Evolutionary conservation across 1,140 invertebrate genomes (phyloP).

Genomic region (Drosophila ogumai): DNA sequence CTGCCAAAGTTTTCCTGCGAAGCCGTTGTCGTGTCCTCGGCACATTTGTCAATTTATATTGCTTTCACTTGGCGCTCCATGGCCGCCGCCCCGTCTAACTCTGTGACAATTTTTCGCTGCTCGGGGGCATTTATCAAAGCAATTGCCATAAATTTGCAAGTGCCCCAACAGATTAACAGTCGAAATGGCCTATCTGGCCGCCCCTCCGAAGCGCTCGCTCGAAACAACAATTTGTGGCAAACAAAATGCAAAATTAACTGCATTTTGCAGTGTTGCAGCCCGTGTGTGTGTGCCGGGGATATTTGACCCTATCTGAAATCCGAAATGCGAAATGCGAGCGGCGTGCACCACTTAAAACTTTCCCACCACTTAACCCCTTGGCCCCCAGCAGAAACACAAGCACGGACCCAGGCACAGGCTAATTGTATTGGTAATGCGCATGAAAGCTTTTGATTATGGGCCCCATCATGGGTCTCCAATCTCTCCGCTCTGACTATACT

Average conservation of each 20-base stretch:
- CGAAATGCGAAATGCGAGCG: conserved; percentile 55
- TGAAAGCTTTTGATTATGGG: conserved; percentile 74
- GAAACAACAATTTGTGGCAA: conserved; percentile 60
- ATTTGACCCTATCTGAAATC: conserved; percentile 49
- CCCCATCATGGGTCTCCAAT: conserved; percentile 31
- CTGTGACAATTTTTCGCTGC: conserved; percentile 32
- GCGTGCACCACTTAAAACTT: conserved; percentile 61
- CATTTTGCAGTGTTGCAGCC: conserved; percentile 57
- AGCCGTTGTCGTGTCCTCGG: conserved; percentile 45
- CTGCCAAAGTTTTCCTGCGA: conserved; percentile 21
- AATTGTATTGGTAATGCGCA: conserved; percentile 78
- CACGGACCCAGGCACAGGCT: conserved; percentile 13
- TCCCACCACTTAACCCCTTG: conserved; percentile 24
- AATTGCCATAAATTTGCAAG: conserved; percentile 75
- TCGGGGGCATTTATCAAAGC: conserved; percentile 58
- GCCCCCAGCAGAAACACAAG: not conserved
- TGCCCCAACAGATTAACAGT: conserved; percentile 72
- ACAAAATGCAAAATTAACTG: conserved; percentile 71
- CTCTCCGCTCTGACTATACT: conserved; percentile 13
- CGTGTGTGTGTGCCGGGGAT: conserved; percentile 27
- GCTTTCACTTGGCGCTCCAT: conserved; percentile 41
- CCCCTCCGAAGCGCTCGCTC: conserved; percentile 3
- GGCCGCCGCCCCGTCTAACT: conserved; percentile 1
- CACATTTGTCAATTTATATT: conserved; percentile 68
- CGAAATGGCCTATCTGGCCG: conserved; percentile 48